Evolutionary conservation across 92 coral and sea anemone species (phyloP), one percentile per base, ranked within the genome.

Genomic region (Pocillopora grandis): DNA sequence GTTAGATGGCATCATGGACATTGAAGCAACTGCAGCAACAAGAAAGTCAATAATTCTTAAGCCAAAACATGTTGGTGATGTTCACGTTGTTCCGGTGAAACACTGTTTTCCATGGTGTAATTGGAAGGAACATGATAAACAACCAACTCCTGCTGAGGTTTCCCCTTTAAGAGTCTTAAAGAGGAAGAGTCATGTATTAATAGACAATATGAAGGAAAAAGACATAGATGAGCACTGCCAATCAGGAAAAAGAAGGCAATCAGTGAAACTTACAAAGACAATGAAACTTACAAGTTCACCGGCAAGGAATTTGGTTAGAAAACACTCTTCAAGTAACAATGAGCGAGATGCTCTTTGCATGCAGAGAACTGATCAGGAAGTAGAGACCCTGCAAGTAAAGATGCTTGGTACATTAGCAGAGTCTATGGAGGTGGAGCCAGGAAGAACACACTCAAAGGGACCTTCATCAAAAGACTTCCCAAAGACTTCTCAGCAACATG

Each of bases 21-120:
- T 36, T 78, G n/a, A 48, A 20, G 35, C 16, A 42, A 48, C 33
- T 49, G 70, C 82, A 42, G 14, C 72, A 11, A 20, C 62, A 62
- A 78, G 63, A 61, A 78, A 65, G 58, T 78, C 82, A 78, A 64
- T 78, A 64, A 27, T 48, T n/a, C 82, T 78, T 0, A 19, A 14
- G 35, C 72, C 82, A 63, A 23, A 57, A 15, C 60, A 52, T 23
- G 20, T 15, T 5, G 66, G 66, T 12, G 69, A 78, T 64, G 82
- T 17, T 27, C 63, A 78, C 62, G 62, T 78, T n/a, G 72, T 78
- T n/a, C 66, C 49, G 48, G 72, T 65, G 27, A 78, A 78, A 21
- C 82, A 78, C 35, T 49, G 23, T 14, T 27, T 64, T 12, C 35
- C 82, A 15, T 68, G 48, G 12, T 48, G 21, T 21, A 20, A 35